phyloP scores from a whole-genome alignment of 2,888 invertebrate genomes.

The Argyra leucocephala region DNA sequence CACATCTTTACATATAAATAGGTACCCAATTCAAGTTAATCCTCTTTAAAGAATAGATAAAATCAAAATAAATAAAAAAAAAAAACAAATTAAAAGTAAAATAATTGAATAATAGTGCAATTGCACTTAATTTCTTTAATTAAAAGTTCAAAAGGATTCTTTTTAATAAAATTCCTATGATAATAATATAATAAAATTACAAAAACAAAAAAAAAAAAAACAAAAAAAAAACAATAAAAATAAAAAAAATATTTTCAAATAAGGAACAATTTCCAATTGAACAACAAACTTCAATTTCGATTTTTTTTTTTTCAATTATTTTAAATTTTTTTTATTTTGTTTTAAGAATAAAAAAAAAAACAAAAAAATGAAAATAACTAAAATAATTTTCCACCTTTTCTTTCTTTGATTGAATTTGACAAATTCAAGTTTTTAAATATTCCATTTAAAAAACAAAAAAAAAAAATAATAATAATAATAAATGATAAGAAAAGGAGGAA shows the following conservation, averaged over 20 bases:
- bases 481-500: not conserved
- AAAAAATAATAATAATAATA: not conserved
- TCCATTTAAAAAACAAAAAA: not conserved
- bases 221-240: not conserved
- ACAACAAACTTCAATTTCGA: too few relatives aligned
- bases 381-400: not conserved
- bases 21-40: too few relatives aligned
- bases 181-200: too few relatives aligned
- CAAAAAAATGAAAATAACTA: not conserved
- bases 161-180: not conserved
- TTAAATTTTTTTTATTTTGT: too few relatives aligned
- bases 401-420: too few relatives aligned
- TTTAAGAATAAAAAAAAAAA: not conserved
- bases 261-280: too few relatives aligned
- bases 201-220: not conserved
- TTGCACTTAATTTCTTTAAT: constrained; percentile 6
- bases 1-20: too few relatives aligned
- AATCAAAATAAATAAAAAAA: not conserved
- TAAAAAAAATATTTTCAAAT: not conserved
- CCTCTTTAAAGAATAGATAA: too few relatives aligned
- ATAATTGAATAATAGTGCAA: not conserved
- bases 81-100: not conserved
- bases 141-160: not conserved
- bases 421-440: too few relatives aligned
- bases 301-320: too few relatives aligned